Evolutionary conservation across 53 echinoderm and acorn worm genomes (phyloP).

Genomic region (Echinometra lucunter): DNA sequence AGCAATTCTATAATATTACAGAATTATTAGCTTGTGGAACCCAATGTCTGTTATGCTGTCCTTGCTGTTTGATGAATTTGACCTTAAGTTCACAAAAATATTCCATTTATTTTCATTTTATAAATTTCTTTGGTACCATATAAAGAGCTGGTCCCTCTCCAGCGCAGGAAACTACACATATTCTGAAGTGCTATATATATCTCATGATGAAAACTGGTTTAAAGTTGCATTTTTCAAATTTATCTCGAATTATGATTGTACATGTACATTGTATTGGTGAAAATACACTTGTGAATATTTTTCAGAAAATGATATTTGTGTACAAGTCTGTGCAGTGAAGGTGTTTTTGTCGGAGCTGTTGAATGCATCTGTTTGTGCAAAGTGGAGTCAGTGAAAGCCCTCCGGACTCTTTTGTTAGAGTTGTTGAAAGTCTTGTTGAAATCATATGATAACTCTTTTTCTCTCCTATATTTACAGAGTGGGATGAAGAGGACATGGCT

Average conservation of each 20-base stretch:
- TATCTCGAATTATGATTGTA: background rate
- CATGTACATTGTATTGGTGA: conserved; percentile 4
- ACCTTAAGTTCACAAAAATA: background rate
- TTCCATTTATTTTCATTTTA: background rate
- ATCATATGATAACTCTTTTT: background rate
- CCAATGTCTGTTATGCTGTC: background rate
- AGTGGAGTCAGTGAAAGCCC: too few species aligned
- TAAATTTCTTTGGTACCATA: background rate
- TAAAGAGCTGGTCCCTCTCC: background rate
- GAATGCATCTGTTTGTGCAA: background rate
- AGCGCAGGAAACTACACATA: background rate
- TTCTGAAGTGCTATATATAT: background rate
- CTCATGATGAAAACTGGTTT: background rate
- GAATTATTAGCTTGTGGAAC: background rate
- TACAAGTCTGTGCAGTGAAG: background rate
- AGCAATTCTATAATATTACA: background rate
- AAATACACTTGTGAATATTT: conserved; percentile 38
- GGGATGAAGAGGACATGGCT: too few species aligned
- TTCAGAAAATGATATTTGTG: background rate
- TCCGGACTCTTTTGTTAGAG: too few species aligned
- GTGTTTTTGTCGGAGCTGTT: background rate
- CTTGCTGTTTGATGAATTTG: background rate
- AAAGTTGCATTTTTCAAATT: background rate
- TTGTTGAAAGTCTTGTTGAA: too few species aligned
- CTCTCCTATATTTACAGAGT: too few species aligned